Evolutionary conservation across 2,888 invertebrate genomes (phyloP), one percentile per base, ranked within the genome.

Genomic region (Alentia gelatinosa): DNA sequence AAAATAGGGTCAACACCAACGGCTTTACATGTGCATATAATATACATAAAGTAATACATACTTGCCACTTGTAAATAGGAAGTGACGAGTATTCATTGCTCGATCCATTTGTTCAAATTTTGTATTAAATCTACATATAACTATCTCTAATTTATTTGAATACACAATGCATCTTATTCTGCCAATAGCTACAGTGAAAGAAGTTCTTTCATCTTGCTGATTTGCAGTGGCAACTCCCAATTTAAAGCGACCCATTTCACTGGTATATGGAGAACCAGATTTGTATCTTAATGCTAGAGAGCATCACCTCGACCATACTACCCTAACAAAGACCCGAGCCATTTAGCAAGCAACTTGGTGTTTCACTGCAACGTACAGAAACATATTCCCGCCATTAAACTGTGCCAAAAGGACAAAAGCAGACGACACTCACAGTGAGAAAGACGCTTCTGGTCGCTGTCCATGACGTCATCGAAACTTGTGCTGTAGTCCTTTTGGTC

Each of bases 391-490:
- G 68, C 68, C 68, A 26, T 68, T 68, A 30, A 12, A 68, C 30
- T 26, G 74, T 33, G 74, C 7, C 30, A 74, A 5, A 74, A 26
- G 15, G 74, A 74, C 33, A 74, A 74, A 33, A 79, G 79, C 79
- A 79, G 79, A 79, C 79, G 79, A 79, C 86, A 91, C 91, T 91
- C 39, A 91, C 91, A 39, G 74, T 91, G 91, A 35, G 91, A 91
- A 26, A 91, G 91, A 79, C 89, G 79, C 91, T 89, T 88, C 91
- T 91, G 91, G 37, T 91, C 90, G 74, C 90, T 90, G 33, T 90
- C 90, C 63, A 37, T 56, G 68, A 89, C 56, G 68, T 63, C 68
- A 63, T 90, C 90, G 12, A 83, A 30, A 26, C 79, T 26, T 56
- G 33, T 12, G 30, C 33, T 42, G 39, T 74, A 86, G 86, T 90